A percentile compares a stretch with the other conserved stretches of the same genome.
Evolutionary conservation across 2,888 invertebrate species (phyloP).

Genomic region (Blastobasis adustella): DNA sequence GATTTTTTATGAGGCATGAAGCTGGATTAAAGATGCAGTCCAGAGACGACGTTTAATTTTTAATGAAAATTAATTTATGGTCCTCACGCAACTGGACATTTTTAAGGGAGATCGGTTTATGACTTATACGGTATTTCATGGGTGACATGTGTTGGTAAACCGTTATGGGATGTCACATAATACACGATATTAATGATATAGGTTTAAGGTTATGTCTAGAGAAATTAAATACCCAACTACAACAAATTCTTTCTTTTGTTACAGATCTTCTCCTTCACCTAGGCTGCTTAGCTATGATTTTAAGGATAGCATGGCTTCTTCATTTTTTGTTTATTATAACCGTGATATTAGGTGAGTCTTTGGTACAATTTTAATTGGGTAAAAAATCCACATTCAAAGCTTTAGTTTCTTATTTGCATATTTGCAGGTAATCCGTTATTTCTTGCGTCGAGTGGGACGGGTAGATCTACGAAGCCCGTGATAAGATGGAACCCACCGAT

Average conservation of each 20-base stretch:
- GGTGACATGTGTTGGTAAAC: too few species aligned
- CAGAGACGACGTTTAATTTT: conserved; percentile 16
- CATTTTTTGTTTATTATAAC: conserved; percentile 30
- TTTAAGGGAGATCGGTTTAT: conserved; percentile 15
- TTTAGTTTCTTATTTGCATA: neutral
- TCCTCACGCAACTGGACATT: conserved; percentile 6
- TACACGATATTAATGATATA: too few species aligned
- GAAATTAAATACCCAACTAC: neutral
- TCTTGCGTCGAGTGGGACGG: conserved; percentile 41
- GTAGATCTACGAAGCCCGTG: conserved; percentile 46
- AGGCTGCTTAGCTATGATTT: conserved; percentile 51
- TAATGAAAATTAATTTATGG: conserved; percentile 17
- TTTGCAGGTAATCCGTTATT: conserved; percentile 65
- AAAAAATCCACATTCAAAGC: neutral
- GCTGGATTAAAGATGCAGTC: conserved; percentile 14
- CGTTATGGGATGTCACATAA: too few species aligned
- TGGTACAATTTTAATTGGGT: neutral
- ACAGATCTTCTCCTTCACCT: conserved; percentile 38
- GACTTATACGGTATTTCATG: conserved; percentile 15
- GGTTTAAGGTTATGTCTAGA: neutral
- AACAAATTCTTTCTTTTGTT: conserved; percentile 30
- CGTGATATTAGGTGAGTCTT: conserved; percentile 45
- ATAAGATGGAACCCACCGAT: conserved; percentile 67
- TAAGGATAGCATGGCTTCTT: conserved; percentile 59
- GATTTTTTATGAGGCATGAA: conserved; percentile 19